phyloP scores from a whole-genome alignment of 2,113 vertebrate species.

The Herpailurus yagouaroundi region DNA sequence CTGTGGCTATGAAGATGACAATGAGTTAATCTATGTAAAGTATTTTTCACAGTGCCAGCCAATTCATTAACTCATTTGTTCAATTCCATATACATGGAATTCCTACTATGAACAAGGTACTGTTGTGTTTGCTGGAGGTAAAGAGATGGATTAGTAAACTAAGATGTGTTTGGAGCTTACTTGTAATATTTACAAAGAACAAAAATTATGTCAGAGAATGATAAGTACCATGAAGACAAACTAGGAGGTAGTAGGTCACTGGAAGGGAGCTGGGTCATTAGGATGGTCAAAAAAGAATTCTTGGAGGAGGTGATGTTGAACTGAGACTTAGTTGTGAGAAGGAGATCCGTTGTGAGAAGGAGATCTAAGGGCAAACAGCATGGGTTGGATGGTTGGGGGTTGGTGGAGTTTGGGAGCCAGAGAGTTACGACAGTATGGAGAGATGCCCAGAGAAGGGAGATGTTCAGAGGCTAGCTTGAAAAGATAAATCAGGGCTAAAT shows the following conservation, averaged over 20 bases:
- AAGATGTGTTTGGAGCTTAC: neutral
- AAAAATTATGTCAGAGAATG: neutral
- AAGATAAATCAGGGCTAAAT: neutral
- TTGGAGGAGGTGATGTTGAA: neutral
- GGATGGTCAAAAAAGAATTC: neutral
- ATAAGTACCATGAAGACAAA: neutral
- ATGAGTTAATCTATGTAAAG: neutral
- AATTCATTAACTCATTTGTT: neutral
- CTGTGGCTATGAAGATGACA: neutral
- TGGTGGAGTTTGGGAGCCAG: neutral
- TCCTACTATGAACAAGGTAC: neutral
- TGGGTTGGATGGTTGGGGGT: accelerated
- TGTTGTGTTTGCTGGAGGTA: neutral
- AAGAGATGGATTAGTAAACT: neutral
- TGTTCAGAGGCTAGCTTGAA: neutral
- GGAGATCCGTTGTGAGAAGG: neutral
- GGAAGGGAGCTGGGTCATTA: neutral
- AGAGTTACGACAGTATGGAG: neutral
- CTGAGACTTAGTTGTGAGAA: neutral
- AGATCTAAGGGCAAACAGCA: neutral
- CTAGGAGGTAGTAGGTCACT: neutral
- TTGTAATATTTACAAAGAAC: neutral
- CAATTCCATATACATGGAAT: neutral
- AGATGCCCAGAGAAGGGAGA: neutral
- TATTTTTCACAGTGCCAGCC: neutral